Evolutionary conservation across 1,140 invertebrate species (phyloP).

Genomic region (Drosophila teissieri): DNA sequence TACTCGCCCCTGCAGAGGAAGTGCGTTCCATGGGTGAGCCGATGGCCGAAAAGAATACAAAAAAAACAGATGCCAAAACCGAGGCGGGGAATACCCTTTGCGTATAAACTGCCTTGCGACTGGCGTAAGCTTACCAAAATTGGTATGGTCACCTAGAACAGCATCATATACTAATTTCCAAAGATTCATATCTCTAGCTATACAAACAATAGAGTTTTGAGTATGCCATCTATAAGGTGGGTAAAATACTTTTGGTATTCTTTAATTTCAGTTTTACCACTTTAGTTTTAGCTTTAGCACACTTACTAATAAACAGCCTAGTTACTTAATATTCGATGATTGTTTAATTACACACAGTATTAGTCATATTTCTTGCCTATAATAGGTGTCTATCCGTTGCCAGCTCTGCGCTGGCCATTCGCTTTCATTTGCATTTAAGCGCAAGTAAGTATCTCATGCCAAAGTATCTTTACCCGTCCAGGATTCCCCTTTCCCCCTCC

Average conservation of each 20-base stretch:
- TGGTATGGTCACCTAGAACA: background rate
- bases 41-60: background rate
- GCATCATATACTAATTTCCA: background rate
- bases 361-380: too few species aligned
- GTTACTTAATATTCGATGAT: too few species aligned
- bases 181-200: background rate
- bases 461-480: constrained; percentile 25
- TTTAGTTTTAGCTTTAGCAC: too few species aligned
- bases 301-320: too few species aligned
- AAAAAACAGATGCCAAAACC: too few species aligned
- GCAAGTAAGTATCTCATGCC: constrained; percentile 18
- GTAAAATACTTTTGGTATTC: too few species aligned
- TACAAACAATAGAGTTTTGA: background rate
- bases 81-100: constrained; percentile 1
- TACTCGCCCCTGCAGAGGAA: constrained; percentile 63
- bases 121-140: background rate
- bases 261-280: too few species aligned
- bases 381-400: background rate
- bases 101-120: background rate
- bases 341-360: background rate
- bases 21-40: constrained; percentile 46
- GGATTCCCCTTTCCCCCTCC: background rate
- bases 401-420: background rate
- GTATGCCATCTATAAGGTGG: too few species aligned
- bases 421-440: constrained; percentile 16